Percentiles rank a stretch among this genome's conserved stretches.
phyloP scores from a whole-genome alignment of 2,797 vertebrate species.

The Hypotaenidia okinawae region DNA sequence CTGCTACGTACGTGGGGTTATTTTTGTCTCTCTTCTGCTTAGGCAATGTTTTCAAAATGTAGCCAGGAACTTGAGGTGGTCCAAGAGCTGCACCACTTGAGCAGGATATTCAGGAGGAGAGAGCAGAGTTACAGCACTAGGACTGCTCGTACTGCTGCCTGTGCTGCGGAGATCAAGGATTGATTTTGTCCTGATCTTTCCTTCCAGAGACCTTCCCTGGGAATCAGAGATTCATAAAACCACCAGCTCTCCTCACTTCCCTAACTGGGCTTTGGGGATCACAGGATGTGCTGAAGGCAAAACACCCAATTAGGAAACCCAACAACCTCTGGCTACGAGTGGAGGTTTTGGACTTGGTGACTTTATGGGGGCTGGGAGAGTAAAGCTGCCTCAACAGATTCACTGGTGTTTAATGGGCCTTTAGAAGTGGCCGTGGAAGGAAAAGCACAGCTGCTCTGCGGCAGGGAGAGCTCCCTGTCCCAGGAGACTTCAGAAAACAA shows the following conservation, averaged over 20 bases:
- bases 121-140: not conserved
- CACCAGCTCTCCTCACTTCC: not conserved
- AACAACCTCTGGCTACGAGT: not conserved
- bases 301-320: not conserved
- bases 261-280: not conserved
- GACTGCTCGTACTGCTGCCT: not conserved
- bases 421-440: not conserved
- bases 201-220: not conserved
- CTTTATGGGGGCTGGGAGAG: accelerated
- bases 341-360: not conserved
- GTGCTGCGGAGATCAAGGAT: not conserved
- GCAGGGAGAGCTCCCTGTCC: not conserved
- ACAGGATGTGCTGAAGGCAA: not conserved
- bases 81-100: not conserved
- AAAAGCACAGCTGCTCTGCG: not conserved
- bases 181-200: not conserved
- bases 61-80: not conserved
- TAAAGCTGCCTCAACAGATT: not conserved
- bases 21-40: not conserved
- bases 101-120: not conserved
- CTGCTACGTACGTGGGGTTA: not conserved
- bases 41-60: not conserved
- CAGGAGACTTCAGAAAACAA: not conserved
- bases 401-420: not conserved
- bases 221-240: not conserved